Conservation (phyloP, 1,140 invertebrate genomes). For the Aphidius gifuensis region DNA sequence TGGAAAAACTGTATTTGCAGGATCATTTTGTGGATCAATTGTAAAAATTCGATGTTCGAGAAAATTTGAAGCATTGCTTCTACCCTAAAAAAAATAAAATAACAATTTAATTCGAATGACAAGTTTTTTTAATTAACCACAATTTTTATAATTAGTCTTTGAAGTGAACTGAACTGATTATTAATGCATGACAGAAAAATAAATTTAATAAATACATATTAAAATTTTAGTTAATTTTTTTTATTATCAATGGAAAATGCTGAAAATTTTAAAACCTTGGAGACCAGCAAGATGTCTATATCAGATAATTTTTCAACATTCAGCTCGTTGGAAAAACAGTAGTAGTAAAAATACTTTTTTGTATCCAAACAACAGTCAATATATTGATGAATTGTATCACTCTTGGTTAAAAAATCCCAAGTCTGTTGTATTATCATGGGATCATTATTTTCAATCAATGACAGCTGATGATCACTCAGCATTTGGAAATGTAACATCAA, state of each 20-base stretch:
- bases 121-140: background rate
- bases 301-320: background rate
- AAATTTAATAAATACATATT: constrained; percentile 1
- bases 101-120: constrained; percentile 1
- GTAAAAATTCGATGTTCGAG: constrained; percentile 59
- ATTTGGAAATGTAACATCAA: too few relatives aligned
- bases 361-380: constrained; percentile 33
- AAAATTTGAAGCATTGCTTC: constrained; percentile 54
- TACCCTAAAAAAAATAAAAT: constrained; percentile 53
- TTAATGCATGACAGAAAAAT: background rate
- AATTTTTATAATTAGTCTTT: too few relatives aligned
- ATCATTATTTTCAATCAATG: constrained; percentile 46
- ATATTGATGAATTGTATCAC: constrained; percentile 38
- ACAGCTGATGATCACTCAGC: too few relatives aligned
- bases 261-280: background rate
- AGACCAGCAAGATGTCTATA: background rate
- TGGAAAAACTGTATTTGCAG: constrained; percentile 45
- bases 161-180: too few relatives aligned
- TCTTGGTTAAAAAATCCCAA: constrained; percentile 32
- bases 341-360: constrained; percentile 21
- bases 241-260: constrained; percentile 1
- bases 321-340: background rate
- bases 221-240: constrained; percentile 3
- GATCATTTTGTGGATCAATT: constrained; percentile 55
- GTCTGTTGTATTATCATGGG: constrained; percentile 47